phyloP scores from a whole-genome alignment of 2,113 vertebrate genomes.

The Mandrillus leucophaeus region DNA sequence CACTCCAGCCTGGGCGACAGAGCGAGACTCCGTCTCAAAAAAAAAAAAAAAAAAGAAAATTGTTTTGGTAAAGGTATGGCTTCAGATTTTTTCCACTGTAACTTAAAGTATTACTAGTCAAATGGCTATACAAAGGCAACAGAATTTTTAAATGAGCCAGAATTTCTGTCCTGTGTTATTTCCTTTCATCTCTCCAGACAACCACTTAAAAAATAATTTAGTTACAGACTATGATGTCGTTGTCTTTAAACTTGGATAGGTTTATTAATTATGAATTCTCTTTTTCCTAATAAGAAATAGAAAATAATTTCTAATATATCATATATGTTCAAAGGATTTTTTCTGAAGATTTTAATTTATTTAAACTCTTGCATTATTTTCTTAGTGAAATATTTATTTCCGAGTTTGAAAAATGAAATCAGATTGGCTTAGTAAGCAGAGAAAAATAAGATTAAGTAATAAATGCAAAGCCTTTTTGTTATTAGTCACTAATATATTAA shows the following conservation, averaged over 20 bases:
- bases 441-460: neutral
- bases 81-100: neutral
- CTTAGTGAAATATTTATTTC: constrained; percentile 20
- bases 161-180: neutral
- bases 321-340: neutral
- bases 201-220: neutral
- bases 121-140: neutral
- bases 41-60: neutral
- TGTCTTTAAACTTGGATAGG: neutral
- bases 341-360: neutral
- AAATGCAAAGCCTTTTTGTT: neutral
- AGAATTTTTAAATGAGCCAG: neutral
- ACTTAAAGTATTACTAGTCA: neutral
- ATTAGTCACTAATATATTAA: neutral
- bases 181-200: neutral
- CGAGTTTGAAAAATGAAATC: neutral
- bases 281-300: neutral
- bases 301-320: neutral
- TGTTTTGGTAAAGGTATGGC: neutral
- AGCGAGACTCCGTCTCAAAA: no score
- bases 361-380: constrained; percentile 44
- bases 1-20: no score
- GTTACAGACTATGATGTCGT: neutral
- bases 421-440: neutral
- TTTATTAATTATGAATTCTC: neutral